phyloP scores from a whole-genome alignment of 2,113 vertebrate species.

The Anser brachyrhynchus region DNA sequence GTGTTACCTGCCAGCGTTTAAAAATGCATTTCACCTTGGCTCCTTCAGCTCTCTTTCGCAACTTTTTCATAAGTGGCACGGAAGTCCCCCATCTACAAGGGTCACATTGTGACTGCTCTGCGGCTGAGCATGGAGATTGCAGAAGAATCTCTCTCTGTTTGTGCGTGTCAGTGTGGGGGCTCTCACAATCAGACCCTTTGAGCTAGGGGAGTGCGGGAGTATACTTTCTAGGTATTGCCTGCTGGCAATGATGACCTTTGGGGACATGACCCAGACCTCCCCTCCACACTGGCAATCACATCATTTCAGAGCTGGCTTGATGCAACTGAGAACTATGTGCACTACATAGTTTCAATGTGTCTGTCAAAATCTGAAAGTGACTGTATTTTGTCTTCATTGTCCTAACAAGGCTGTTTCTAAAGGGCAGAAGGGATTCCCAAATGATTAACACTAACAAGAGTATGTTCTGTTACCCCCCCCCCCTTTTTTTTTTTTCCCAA shows the following conservation, averaged over 20 bases:
- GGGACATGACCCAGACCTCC: constrained; percentile 52
- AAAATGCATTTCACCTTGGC: not conserved
- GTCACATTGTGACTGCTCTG: not conserved
- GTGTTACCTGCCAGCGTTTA: not conserved
- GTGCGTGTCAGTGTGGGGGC: not conserved
- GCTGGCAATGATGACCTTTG: constrained; percentile 44
- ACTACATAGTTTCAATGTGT: not conserved
- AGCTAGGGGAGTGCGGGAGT: not conserved
- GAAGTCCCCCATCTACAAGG: not conserved
- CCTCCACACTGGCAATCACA: not conserved
- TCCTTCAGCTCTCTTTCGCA: not conserved
- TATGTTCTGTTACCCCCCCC: not conserved
- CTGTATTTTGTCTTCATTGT: constrained; percentile 19
- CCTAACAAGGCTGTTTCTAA: not conserved
- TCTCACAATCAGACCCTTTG: constrained; percentile 56
- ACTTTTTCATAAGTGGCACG: not conserved
- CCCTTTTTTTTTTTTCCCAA: not conserved
- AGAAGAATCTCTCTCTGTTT: constrained; percentile 56
- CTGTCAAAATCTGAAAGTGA: constrained; percentile 38
- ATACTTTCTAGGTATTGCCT: constrained; percentile 47
- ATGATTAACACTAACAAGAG: constrained; percentile 21
- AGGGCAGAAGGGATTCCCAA: constrained; percentile 26
- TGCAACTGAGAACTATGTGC: not conserved
- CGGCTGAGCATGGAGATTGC: not conserved
- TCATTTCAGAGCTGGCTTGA: rapidly evolving